Evolutionary conservation across 2,797 vertebrate genomes (phyloP).

Genomic region (Oryzias dopingdopingensis): DNA sequence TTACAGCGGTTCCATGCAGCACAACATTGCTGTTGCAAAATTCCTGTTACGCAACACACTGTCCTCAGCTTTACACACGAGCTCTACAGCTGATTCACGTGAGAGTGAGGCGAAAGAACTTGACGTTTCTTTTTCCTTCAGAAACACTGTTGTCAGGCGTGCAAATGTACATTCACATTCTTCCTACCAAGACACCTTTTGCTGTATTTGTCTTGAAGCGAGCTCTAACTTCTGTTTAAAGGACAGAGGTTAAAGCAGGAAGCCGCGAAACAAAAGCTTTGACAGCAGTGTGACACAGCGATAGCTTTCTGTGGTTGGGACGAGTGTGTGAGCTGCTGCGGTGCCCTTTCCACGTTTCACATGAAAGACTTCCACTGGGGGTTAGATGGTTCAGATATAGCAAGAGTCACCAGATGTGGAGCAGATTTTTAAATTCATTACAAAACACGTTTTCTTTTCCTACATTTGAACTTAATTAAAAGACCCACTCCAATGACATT

Average conservation of each 20-base stretch:
- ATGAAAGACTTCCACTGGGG: slow-evolving; percentile 12
- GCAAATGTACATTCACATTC: slow-evolving; percentile 16
- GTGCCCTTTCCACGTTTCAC: background rate
- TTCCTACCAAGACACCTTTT: slow-evolving; percentile 55
- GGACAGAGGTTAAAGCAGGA: slow-evolving; percentile 64
- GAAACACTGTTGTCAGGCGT: background rate
- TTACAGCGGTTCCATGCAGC: background rate
- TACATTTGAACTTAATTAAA: slow-evolving; percentile 23
- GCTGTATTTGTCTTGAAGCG: slow-evolving; percentile 69
- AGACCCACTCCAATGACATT: no score
- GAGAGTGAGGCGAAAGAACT: no score
- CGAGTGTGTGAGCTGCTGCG: slow-evolving; percentile 5
- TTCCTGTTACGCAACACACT: no score
- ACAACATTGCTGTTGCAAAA: background rate
- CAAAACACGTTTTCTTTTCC: background rate
- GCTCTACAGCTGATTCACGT: no score
- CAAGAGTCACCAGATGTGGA: slow-evolving; percentile 27
- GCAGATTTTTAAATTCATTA: slow-evolving; percentile 12
- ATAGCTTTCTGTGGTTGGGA: slow-evolving; percentile 24
- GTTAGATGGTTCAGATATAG: slow-evolving; percentile 25
- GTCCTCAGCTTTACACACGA: no score
- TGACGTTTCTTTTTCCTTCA: no score
- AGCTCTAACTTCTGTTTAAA: slow-evolving; percentile 62
- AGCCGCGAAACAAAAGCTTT: slow-evolving; percentile 54
- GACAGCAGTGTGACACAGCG: slow-evolving; percentile 46